Base-by-base conservation (phyloP, 2,113 vertebrate species). In the Apteryx mantelli region DNA sequence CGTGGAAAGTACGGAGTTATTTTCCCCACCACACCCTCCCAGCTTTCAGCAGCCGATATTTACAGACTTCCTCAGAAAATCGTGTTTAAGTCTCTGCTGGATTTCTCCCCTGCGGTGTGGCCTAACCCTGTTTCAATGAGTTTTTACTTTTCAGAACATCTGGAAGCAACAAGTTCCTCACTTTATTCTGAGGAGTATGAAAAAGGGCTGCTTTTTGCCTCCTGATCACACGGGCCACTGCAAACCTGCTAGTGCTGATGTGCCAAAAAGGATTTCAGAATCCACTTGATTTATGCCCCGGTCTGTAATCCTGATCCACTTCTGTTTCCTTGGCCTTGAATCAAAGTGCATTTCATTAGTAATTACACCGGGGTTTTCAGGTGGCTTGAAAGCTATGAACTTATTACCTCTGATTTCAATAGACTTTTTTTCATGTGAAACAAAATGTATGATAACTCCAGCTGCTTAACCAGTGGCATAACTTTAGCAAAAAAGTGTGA, bases 51-150 rank as follows among this genome's bases (percentile, higher is more conserved):
- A 28, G 15, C 7, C 1, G 4, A 42, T 19, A 4, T 91, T 84
- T 42, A 30, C 30, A n/a, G 85, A 56, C 55, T 89, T 89, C 85
- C 64, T 42, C 3, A 78, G 50, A 87, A 94, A 93, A 77, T 61
- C 48, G 3, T 0, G 21, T 32, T 69, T 42, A 52, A 87, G 17
- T 70, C 73, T 92, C 64, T 21, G 44, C 38, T 84, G 90, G 14
- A 56, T 65, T 89, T 94, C 44, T 74, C 78, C 73, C 40, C 32
- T 83, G 26, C 86, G 77, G 73, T 77, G 90, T 36, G 68, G 77
- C 76, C 26, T 22, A 85, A 44, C 24, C 28, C 6, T 4, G 2
- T 19, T 86, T 66, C 70, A 22, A 25, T 6, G 32, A 14, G 7
- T 80, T 94, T 48, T 50, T 86, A 18, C 3, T 91, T 94, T 89